Conservation (phyloP, 2,888 invertebrate species). For the Laothoe populi region DNA sequence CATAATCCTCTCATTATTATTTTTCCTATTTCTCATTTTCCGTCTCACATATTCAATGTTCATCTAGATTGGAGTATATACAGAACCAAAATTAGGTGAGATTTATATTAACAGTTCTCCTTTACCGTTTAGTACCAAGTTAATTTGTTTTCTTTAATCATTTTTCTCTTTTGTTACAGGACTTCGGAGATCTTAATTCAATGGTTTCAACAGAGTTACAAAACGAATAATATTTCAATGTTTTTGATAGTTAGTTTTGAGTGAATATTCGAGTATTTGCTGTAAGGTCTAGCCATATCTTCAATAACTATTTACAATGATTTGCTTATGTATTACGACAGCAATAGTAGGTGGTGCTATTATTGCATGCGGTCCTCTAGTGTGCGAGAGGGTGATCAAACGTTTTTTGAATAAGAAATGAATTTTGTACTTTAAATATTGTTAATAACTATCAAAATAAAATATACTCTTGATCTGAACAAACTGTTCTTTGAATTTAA, state of each 20-base stretch:
- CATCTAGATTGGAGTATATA: background rate
- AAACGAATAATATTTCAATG: background rate
- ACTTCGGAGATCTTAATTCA: background rate
- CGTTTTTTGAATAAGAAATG: conserved; percentile 47
- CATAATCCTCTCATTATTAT: background rate
- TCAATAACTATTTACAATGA: conserved; percentile 44
- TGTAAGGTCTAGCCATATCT: too few relatives aligned
- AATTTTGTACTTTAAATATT: background rate
- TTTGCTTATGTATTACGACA: conserved; percentile 55
- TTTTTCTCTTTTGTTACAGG: conserved; percentile 26
- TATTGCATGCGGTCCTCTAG: conserved; percentile 52
- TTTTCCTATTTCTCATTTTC: background rate
- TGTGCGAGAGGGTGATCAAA: conserved; percentile 51
- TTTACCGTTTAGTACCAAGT: background rate
- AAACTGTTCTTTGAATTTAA: background rate
- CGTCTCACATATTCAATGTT: background rate
- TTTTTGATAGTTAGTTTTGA: background rate
- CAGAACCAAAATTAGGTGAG: conserved; percentile 13
- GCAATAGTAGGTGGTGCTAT: conserved; percentile 48
- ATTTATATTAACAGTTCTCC: background rate
- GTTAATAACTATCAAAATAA: too few relatives aligned
- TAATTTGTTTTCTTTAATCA: conserved; percentile 6
- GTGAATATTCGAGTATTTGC: background rate
- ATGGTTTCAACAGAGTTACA: background rate
- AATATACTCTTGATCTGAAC: too few relatives aligned